These are phyloP conservation scores for Mormyrus lacerda DNA, from an alignment of 2,113 vertebrate species.

Conservation along the genomic window DNA sequence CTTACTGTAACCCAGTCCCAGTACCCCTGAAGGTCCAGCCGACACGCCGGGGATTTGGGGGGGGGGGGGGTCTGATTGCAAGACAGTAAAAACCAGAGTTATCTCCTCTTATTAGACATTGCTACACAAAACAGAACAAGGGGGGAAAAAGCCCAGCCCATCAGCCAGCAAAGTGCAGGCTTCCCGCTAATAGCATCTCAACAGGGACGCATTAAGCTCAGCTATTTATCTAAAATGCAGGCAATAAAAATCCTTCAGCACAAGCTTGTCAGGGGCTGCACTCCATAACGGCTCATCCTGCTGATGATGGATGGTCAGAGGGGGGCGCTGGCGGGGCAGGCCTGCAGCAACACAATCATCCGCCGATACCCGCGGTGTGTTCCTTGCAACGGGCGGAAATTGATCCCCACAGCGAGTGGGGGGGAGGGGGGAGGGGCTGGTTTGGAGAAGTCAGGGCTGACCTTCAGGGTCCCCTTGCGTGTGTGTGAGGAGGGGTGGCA, in stretches of 20 bases:
- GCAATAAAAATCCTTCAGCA: slow-evolving; percentile 49
- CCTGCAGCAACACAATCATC: slow-evolving; percentile 67
- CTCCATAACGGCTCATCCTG: slow-evolving; percentile 65
- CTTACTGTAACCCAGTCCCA: slow-evolving; percentile 9
- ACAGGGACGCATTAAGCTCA: neutral
- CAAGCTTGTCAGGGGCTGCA: slow-evolving; percentile 56
- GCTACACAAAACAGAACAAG: slow-evolving; percentile 1
- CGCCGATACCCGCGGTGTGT: slow-evolving; percentile 47
- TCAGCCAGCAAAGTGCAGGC: neutral
- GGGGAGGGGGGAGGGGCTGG: slow-evolving; percentile 27
- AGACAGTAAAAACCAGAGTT: neutral
- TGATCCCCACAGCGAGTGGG: slow-evolving; percentile 57
- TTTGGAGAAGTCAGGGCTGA: slow-evolving; percentile 57
- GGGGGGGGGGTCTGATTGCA: neutral
- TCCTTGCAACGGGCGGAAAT: slow-evolving; percentile 64
- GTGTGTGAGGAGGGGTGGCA: neutral
- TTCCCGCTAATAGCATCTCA: slow-evolving; percentile 14
- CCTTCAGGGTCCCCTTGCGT: slow-evolving; percentile 54
- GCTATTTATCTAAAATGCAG: slow-evolving; percentile 29
- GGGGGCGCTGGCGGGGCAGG: slow-evolving; percentile 60
- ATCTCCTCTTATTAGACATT: neutral
- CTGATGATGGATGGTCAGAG: slow-evolving; percentile 68
- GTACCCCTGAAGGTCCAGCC: neutral
- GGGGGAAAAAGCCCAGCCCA: neutral
- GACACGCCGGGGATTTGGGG: neutral